phyloP scores from a whole-genome alignment of 2,888 invertebrate genomes.

The Tenthredo livida region DNA sequence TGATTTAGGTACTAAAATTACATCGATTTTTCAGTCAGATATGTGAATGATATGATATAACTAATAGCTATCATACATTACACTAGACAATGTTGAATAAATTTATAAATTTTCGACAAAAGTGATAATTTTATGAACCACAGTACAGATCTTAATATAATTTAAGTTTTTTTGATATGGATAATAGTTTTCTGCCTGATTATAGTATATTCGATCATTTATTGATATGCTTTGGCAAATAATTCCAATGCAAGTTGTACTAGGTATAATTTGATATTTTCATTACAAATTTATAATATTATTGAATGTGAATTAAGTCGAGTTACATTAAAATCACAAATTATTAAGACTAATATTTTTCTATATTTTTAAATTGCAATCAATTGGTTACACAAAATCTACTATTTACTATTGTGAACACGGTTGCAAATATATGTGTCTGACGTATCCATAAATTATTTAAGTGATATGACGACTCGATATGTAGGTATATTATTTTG shows the following conservation, averaged over 20 bases:
- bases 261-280: background rate
- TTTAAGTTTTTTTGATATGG: background rate
- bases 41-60: background rate
- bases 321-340: background rate
- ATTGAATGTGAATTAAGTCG: background rate
- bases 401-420: too few species aligned
- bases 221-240: background rate
- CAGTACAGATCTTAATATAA: background rate
- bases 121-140: background rate
- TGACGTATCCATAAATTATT: background rate
- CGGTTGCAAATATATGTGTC: too few species aligned
- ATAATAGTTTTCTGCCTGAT: background rate
- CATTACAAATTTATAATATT: background rate
- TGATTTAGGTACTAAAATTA: background rate
- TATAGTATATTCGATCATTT: background rate
- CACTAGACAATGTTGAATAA: background rate
- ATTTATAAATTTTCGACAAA: background rate
- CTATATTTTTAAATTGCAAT: too few species aligned
- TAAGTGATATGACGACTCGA: background rate
- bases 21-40: background rate
- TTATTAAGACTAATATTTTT: background rate
- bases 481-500: conserved; percentile 2
- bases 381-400: too few species aligned
- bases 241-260: background rate
- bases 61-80: background rate